A percentile compares a stretch with the other conserved stretches of the same genome.
Evolutionary conservation across 37 sponge, comb jelly and placozoan species (phyloP).

Genomic region (Agelas oroides): DNA sequence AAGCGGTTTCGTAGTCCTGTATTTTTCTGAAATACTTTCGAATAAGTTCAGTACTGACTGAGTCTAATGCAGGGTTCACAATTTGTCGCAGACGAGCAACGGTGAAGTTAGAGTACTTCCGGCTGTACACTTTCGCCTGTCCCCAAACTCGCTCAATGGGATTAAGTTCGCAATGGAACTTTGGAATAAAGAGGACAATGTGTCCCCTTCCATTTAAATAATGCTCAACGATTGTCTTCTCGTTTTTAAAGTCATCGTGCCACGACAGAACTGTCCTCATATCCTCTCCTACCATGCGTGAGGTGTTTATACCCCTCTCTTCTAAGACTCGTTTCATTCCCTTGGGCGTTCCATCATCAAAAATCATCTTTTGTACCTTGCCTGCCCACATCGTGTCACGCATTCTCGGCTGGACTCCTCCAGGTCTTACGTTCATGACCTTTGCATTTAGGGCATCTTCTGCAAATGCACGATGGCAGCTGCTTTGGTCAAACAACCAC

Average conservation of each 20-base stretch:
- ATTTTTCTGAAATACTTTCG: slow-evolving; percentile 6
- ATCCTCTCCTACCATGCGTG: slow-evolving; percentile 1
- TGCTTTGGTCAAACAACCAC: not conserved
- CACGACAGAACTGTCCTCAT: not conserved
- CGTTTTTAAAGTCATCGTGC: slow-evolving; percentile 9
- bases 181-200: not conserved
- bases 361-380: not conserved
- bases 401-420: slow-evolving; percentile 1
- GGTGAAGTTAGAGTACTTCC: not conserved
- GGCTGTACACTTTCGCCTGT: slow-evolving; percentile 3
- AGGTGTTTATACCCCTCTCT: not conserved
- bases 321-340: not conserved
- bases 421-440: not conserved
- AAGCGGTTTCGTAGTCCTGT: slow-evolving; percentile 19
- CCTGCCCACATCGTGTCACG: slow-evolving; percentile 11
- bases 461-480: not conserved
- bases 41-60: not conserved
- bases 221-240: slow-evolving; percentile 6
- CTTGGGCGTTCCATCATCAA: not conserved
- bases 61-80: not conserved
- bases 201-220: not conserved
- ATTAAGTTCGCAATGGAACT: slow-evolving; percentile 30
- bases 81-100: not conserved
- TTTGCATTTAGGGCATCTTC: slow-evolving; percentile 4
- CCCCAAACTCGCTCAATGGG: slow-evolving; percentile 24